Evolutionary conservation across 2,113 vertebrate species (phyloP).

Genomic region (Pelmatolapia mariae): DNA sequence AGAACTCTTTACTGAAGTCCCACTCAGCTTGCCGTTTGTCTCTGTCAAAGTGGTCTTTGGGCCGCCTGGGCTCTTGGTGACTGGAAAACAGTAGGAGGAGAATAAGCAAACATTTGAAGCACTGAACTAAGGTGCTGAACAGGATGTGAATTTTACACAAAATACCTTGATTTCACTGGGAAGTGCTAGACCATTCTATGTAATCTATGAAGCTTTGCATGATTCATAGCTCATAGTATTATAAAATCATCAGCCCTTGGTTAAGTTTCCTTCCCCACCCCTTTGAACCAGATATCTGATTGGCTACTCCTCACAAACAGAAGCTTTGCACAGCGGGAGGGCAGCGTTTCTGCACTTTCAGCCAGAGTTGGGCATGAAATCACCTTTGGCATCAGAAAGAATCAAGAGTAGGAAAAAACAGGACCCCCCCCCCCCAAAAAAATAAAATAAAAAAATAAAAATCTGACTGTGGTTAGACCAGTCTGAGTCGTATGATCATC

Average conservation of each 20-base stretch:
- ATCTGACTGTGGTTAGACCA: background rate
- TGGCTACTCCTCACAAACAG: background rate
- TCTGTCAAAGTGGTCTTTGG: constrained; percentile 86
- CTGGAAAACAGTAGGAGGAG: constrained; percentile 55
- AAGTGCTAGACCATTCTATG: background rate
- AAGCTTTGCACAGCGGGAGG: background rate
- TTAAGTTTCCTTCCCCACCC: background rate
- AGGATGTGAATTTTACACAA: background rate
- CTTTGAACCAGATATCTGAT: background rate
- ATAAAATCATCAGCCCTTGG: background rate
- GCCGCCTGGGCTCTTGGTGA: constrained; percentile 87
- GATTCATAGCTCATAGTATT: background rate
- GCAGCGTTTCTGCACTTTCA: background rate
- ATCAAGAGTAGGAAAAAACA: background rate
- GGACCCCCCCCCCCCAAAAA: background rate
- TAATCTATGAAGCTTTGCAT: background rate
- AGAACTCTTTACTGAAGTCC: constrained; percentile 98
- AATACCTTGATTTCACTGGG: background rate
- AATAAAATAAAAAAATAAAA: rapidly evolving
- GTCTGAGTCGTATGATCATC: background rate
- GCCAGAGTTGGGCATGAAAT: background rate
- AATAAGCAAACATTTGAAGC: background rate
- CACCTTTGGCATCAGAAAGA: background rate
- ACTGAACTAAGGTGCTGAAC: background rate
- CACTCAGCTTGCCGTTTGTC: constrained; percentile 92